Percentiles rank a stretch among this genome's conserved stretches.
Conservation (phyloP, 2,888 invertebrate genomes). For the Rhamnusium bicolor region DNA sequence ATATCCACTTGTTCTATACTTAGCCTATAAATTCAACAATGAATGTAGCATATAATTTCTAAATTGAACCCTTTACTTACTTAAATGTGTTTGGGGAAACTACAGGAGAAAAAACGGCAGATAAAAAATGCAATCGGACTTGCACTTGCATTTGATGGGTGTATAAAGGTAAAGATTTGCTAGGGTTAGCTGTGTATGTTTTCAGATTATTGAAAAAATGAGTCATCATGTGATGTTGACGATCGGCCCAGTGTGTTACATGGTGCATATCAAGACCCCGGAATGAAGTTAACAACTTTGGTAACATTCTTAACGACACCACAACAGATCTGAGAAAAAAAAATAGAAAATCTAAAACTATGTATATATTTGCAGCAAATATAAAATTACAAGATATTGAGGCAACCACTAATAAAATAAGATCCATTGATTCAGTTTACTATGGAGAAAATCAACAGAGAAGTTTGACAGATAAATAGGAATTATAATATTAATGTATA, state of each 20-base stretch:
- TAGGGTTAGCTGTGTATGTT: constrained; percentile 76
- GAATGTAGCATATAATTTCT: background rate
- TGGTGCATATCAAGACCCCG: constrained; percentile 90
- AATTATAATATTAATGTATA: too few relatives aligned
- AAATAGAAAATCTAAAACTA: too few relatives aligned
- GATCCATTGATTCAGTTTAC: too few relatives aligned
- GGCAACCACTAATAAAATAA: too few relatives aligned
- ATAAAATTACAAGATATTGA: too few relatives aligned
- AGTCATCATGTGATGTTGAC: constrained; percentile 93
- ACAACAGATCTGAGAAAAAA: constrained; percentile 82
- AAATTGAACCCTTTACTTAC: constrained; percentile 68
- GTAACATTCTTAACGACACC: constrained; percentile 88
- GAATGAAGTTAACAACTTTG: constrained; percentile 91
- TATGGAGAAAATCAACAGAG: too few relatives aligned
- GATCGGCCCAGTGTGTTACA: constrained; percentile 94
- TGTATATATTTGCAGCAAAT: too few relatives aligned
- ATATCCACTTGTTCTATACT: constrained; percentile 92
- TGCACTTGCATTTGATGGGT: constrained; percentile 92
- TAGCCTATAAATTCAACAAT: constrained; percentile 71
- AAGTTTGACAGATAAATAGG: too few relatives aligned
- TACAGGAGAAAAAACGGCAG: constrained; percentile 91
- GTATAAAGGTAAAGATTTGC: constrained; percentile 72
- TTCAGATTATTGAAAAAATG: constrained; percentile 92
- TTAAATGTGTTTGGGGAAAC: constrained; percentile 92
- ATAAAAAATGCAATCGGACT: constrained; percentile 91